Base-by-base conservation (phyloP, 2,888 invertebrate genomes). In the Lysandra coridon region DNA sequence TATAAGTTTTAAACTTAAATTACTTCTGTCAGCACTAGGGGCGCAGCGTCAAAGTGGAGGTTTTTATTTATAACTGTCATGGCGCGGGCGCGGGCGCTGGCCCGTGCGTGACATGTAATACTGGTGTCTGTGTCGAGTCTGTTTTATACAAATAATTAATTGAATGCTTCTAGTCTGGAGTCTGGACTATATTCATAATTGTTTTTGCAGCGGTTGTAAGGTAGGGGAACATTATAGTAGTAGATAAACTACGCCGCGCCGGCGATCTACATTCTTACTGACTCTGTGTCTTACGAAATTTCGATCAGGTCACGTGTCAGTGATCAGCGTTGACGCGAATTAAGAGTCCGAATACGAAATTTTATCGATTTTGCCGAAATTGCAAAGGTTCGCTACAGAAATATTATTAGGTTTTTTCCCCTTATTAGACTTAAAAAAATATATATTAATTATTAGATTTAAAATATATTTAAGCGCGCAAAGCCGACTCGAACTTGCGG, bases 11-110 rank as follows among this genome's bases (percentile, higher is more conserved):
- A 37, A 69, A 69, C 33, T 69, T 33, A 37, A 69, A 69, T 69
- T 33, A 69, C 69, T 69, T 69, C 69, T 69, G 69, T 69, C 69
- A 69, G 33, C 33, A 69, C 69, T 69, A 33, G 33, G 69, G 17
- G 14, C 33, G 14, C 69, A 69, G 33, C 33, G 33, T 14, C 14
- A 69, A 69, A 37, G 69, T 14, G 69, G 69, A 69, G 64, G 69
- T 69, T 69, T 69, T 69, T 33, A 33, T 37, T 69, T 69, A 14
- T 14, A 69, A 4, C 69, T 69, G 69, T 69, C 69, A 69, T 69
- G 33, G 69, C 69, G 69, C 33, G 23, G 23, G 23, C 23, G 23
- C 23, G 23, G 23, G 23, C 23, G 23, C 23, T 37, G 17, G 69
- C n/a, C 64, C 30, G 69, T 62, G 33, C 23, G 64, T 64, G 33